Evolutionary conservation across 2,113 vertebrate species (phyloP), one percentile per base, ranked within the genome.

Genomic region (Crotalus helleri): DNA sequence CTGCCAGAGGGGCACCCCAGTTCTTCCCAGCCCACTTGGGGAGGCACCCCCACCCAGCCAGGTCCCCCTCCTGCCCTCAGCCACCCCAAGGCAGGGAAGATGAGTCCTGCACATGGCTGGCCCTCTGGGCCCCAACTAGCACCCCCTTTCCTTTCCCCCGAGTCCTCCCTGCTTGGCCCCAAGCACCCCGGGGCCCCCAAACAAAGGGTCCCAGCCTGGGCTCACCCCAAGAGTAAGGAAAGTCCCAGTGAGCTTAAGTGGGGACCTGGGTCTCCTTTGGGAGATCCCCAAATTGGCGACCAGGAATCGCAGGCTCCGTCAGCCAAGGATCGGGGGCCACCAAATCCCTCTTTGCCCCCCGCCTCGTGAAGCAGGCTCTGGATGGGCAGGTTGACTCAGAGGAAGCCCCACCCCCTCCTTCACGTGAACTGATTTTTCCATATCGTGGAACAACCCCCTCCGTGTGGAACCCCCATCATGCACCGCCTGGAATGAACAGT

Each of bases 401-500:
- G 4, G 59, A 24, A 61, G 9, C 10, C 61, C 10, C 3, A 10
- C 10, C 61, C 26, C 9, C 12, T 29, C 10, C 10, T 29, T 64
- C 1, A 29, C 12, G 29, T 13, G 26, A 29, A 12, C 29, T 12
- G 12, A 29, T 12, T 64, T 29, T 4, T 1, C 10, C 10, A 3
- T 24, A 23, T 58, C 6, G 57, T 24, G 57, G 57, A 58, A 19
- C 6, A 58, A 58, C 24, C 19, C 57, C 21, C 57, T 23, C 57
- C 7, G 1, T 49, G 21, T 23, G 57, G 21, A 58, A 7, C 21
- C 57, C 57, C 57, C 57, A 24, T 58, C 57, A 24, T 7, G 2
- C 7, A 23, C 21, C 1, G 21, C 7, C 57, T 0, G 17, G 3
- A 3, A 3, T 23, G 2, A 58, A 58, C 21, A 0, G 57, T 3